phyloP scores from a whole-genome alignment of 1,140 invertebrate genomes.

The Macrobrachium nipponense region DNA sequence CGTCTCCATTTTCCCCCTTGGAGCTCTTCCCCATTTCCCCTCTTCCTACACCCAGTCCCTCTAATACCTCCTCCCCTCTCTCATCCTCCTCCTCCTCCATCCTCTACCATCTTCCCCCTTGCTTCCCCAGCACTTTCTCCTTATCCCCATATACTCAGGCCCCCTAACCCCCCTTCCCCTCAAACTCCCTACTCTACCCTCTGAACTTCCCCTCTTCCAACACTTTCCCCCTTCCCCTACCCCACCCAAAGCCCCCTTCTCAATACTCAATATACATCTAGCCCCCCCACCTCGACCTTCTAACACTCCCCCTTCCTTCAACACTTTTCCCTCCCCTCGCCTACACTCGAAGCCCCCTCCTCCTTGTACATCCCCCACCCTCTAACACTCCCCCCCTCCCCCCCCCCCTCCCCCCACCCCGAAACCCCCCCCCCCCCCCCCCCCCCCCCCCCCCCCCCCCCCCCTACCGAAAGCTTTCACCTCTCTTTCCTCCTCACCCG shows the following conservation, averaged over 20 bases:
- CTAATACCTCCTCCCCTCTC: not conserved
- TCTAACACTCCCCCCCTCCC: not conserved
- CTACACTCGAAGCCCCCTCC: not conserved
- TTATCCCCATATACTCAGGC: not conserved
- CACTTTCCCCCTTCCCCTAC: not conserved
- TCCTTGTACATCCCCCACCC: not conserved
- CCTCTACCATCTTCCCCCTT: not conserved
- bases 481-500: conserved; percentile 3
- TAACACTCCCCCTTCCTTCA: not conserved
- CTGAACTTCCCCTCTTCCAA: not conserved
- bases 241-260: not conserved
- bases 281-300: not conserved
- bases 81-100: not conserved
- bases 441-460: not conserved
- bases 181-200: not conserved
- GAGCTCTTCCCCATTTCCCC: not conserved
- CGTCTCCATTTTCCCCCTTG: not conserved
- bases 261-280: not conserved
- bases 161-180: not conserved
- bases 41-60: not conserved
- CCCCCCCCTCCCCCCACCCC: not conserved
- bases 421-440: not conserved
- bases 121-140: not conserved
- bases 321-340: not conserved
- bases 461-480: not conserved